Base-by-base conservation (phyloP, 2,888 invertebrate genomes). In the Scelioninae gen. 1 region DNA sequence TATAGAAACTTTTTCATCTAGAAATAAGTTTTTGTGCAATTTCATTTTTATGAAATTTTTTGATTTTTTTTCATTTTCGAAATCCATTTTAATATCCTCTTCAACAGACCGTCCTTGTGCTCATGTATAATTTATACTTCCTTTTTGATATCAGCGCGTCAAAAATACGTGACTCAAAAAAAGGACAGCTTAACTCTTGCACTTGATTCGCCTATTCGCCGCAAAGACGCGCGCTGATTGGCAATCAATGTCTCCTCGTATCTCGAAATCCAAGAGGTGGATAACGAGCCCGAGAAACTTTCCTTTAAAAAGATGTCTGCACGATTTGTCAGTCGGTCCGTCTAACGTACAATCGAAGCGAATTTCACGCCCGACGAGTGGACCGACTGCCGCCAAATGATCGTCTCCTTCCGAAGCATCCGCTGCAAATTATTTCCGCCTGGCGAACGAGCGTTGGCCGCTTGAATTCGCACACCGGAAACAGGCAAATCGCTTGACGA, bases 311-410 rank as follows among this genome's bases (percentile, higher is more conserved):
- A 60, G 56, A 51, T 69, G 34, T 56, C n/a, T n/a, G 34, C 51
- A 47, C 77, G 76, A 80, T 77, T 83, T 60, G 56, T 75, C 75
- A 11, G 55, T 75, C 71, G 49, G 74, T 63, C 65, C 11, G 47
- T 49, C 60, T 16, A 65, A 51, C 68, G 69, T 51, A 66, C 83
- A 83, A 80, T 81, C 74, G 53, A 23, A 58, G 68, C 76, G 75
- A 80, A 80, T 83, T 83, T 77, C 76, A 74, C 74, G 66, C 68
- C 65, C 58, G 62, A 49, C 53, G 51, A 80, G 60, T 53, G 74
- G 66, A 66, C 58, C 66, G 32, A 58, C 58, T 60, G 51, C 66
- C 47, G 31, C 68, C 66, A 62, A 79, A 78, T 63, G 77, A 47
- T 79, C 79, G 29, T 55, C 62, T 62, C 32, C 51, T 58, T 63